Evolutionary conservation across 2,888 invertebrate genomes (phyloP), one percentile per base, ranked within the genome.

Genomic region (Cistogaster globosa): DNA sequence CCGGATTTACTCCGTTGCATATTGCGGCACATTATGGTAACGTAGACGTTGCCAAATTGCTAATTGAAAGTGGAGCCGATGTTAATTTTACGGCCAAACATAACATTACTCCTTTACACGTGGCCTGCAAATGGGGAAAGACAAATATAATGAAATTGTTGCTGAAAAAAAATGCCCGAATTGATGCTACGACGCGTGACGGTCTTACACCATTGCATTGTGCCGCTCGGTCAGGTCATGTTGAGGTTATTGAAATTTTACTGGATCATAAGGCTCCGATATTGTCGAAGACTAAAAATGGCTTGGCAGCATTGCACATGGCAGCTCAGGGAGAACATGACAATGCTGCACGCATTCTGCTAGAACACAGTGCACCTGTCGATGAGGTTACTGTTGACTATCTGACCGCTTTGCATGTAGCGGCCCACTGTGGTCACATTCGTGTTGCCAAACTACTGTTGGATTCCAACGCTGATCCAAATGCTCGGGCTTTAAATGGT

Each of bases 361-460:
- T 99, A 14, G 95, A 97, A 88, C 97, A 98, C 92, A 97, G 98
- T 87, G 98, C 99, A 1, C 97, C 98, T n/a, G 98, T 99, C 67
- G 99, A 99, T 93, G 99, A 99, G 93, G 98, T 99, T 86, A 99
- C 99, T 0, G 98, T 99, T 57, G 99, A 99, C 93, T 99, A 98
- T 92, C 94, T 99, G 90, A 99, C 99, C 0, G 98, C 99, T 1
- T 94, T 99, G 45, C 99, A 99, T 91, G 98, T 99, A 9, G 98
- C 98, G 16, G 98, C 98, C 0, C 98, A 98, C 90, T 98, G 98
- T 90, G 98, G 98, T 9, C 98, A 98, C 91, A 98, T 98, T 42
- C 94, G 97, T 91, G 98, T 98, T 8, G 98, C 99, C 7, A 98
- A 96, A 90, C 94, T 99, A 53, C 94, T 99, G 38, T 94, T 99